Percentiles rank a stretch among this genome's conserved stretches.
These are phyloP conservation scores for Menidia beryllina DNA, from an alignment of 2,113 vertebrate genomes.

Conservation along the genomic window DNA sequence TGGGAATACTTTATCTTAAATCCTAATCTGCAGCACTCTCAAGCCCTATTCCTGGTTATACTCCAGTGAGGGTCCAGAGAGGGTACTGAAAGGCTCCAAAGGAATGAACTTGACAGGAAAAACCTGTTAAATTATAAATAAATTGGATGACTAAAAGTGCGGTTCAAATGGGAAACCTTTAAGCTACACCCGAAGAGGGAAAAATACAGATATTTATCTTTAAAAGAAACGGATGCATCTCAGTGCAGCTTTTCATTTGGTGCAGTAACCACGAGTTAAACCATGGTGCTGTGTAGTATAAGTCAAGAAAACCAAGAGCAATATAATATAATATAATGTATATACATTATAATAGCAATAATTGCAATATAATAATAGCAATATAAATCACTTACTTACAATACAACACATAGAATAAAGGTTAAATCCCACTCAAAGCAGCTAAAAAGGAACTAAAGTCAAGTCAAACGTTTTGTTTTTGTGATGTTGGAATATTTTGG, in stretches of 20 bases:
- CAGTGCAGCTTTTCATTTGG: neutral
- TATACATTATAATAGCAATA: no score
- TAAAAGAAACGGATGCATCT: conserved; percentile 11
- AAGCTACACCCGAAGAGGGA: conserved; percentile 1
- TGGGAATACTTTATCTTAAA: conserved; percentile 41
- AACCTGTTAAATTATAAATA: conserved; percentile 63
- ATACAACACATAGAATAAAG: no score
- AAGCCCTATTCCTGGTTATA: conserved; percentile 13
- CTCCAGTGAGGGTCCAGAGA: neutral
- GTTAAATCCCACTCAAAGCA: no score
- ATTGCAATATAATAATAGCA: no score
- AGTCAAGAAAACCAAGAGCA: neutral
- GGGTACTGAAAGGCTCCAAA: conserved; percentile 9
- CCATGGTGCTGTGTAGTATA: neutral
- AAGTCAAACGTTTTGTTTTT: no score
- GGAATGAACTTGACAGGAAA: conserved; percentile 26
- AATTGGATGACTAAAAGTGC: conserved; percentile 42
- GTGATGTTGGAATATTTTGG: no score
- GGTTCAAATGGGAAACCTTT: conserved; percentile 58
- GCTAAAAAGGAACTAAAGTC: no score
- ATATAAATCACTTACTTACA: no score
- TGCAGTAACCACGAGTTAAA: conserved; percentile 20
- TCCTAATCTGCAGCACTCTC: conserved; percentile 36
- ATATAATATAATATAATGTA: no score
- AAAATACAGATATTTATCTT: neutral